Evolutionary conservation across 2,888 invertebrate species (phyloP), one percentile per base, ranked within the genome.

Genomic region (Helleia helle): DNA sequence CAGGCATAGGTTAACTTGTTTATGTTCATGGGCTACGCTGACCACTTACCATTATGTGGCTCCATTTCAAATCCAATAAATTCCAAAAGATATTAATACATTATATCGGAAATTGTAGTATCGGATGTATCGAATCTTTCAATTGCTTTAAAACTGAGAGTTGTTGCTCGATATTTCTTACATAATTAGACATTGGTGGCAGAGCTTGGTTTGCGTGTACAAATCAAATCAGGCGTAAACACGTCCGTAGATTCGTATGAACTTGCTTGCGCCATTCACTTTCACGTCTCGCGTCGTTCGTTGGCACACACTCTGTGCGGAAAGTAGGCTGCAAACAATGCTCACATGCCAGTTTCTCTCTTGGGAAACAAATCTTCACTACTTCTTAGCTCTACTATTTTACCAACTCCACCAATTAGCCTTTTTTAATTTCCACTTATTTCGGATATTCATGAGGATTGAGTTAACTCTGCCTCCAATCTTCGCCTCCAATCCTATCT

Each of bases 261-360:
- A 56, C 57, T 52, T 54, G 61, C 65, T 71, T 73, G 67, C 65
- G 65, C 75, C 80, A 80, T 80, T 84, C 81, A 83, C 83, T 84
- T 81, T 83, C 83, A 72, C 81, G 67, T 58, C 51, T 60, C 57
- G 59, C 55, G 51, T 58, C 49, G 55, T 54, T 51, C 54, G 63
- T 59, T 51, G 53, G 59, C 60, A 55, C 60, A 55, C 56, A 52
- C 50, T 57, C 59, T 52, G 53, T 62, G 66, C 76, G 58, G 71
- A 81, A 84, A 83, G 77, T 83, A 67, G 76, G 74, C 74, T 80
- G 65, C 66, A 60, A 75, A 79, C 76, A 81, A 81, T 77, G 69
- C 69, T 57, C 59, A 44, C 51, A 65, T 58, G 57, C 60, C 59
- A 65, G 71, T 79, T 80, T 80, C 80, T 80, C 79, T 75, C 70